Conservation (phyloP, 2,797 vertebrate species). For the Sebastes hubbsi region DNA sequence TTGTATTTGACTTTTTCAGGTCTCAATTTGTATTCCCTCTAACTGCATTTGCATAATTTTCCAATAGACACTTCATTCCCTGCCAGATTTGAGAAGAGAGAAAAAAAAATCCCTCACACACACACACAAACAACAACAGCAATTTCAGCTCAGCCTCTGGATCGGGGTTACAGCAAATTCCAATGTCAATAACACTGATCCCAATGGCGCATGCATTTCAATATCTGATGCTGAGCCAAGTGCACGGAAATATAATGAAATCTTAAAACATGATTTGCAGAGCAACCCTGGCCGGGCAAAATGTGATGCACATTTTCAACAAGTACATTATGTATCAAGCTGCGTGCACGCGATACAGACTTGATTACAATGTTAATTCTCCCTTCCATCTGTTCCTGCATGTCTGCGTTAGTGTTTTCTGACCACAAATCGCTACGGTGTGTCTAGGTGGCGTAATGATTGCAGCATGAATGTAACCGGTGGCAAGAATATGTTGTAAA, state of each 20-base stretch:
- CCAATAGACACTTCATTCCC: constrained; percentile 73
- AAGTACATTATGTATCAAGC: constrained; percentile 39
- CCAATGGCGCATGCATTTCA: constrained; percentile 76
- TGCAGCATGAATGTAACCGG: constrained; percentile 34
- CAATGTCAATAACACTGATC: constrained; percentile 78
- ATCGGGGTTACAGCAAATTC: constrained; percentile 69
- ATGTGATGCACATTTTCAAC: constrained; percentile 51
- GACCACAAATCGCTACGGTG: constrained; percentile 53
- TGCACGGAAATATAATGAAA: constrained; percentile 69
- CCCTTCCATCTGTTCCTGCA: constrained; percentile 38
- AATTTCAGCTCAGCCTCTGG: constrained; percentile 67
- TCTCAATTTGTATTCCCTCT: constrained; percentile 58
- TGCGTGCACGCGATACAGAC: constrained; percentile 31
- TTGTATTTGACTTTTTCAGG: constrained; percentile 54
- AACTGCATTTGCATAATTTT: constrained; percentile 72
- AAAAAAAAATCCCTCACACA: not conserved
- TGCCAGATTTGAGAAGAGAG: constrained; percentile 57
- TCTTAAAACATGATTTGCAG: constrained; percentile 65
- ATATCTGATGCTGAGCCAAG: constrained; percentile 71
- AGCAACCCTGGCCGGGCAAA: constrained; percentile 36
- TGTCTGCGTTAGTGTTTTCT: constrained; percentile 44
- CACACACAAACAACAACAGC: constrained; percentile 58
- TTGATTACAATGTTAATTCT: constrained; percentile 66
- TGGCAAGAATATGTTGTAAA: constrained; percentile 65
- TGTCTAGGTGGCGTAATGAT: constrained; percentile 54